phyloP scores from a whole-genome alignment of 2,113 vertebrate genomes.

The Thomomys bottae region DNA sequence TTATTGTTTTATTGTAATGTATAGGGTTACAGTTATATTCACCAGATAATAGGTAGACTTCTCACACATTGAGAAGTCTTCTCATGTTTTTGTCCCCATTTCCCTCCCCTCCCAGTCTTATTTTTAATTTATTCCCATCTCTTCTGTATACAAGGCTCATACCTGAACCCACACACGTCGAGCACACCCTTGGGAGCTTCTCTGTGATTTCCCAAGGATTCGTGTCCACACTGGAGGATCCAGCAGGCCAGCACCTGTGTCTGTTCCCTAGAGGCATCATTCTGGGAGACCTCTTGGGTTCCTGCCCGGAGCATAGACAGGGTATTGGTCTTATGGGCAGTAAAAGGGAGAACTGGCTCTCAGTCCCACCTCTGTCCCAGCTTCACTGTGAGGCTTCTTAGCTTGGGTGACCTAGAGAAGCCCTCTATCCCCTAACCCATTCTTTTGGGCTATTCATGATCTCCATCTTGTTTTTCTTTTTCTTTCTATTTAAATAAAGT shows the following conservation, averaged over 20 bases:
- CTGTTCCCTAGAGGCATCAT: not conserved
- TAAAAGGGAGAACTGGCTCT: not conserved
- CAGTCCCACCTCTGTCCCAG: not conserved
- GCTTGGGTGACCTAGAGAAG: not conserved
- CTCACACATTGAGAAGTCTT: too few species aligned
- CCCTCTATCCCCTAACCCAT: too few species aligned
- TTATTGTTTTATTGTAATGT: too few species aligned
- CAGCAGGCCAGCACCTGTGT: not conserved
- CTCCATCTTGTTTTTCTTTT: not conserved
- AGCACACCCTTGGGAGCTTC: not conserved
- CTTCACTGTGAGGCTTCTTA: accelerated
- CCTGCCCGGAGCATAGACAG: not conserved
- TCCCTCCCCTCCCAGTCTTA: not conserved
- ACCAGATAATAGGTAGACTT: too few species aligned
- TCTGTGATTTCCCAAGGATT: not conserved
- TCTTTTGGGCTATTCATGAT: not conserved
- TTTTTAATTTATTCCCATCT: not conserved
- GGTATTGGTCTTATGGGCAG: not conserved
- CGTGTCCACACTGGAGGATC: not conserved
- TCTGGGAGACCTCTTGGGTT: not conserved
- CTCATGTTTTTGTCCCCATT: too few species aligned
- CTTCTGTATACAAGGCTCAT: not conserved
- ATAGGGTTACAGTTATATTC: too few species aligned
- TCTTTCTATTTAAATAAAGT: not conserved
- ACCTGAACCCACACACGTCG: not conserved